Percentiles rank a stretch among this genome's conserved stretches.
Evolutionary conservation across 2,113 vertebrate species (phyloP).

Genomic region (Ammodytes marinus): DNA sequence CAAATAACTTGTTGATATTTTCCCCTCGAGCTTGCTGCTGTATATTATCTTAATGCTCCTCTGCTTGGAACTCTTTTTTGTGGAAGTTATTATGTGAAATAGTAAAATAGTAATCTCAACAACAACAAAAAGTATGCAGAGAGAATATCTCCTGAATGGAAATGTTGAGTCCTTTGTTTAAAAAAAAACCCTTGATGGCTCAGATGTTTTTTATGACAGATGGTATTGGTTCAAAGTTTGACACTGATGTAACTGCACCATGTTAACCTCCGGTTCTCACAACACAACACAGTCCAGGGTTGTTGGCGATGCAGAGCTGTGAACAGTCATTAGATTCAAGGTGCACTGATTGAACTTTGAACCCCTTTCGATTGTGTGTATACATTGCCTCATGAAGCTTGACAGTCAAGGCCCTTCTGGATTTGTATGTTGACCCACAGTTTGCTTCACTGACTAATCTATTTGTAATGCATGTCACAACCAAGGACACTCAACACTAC

Average conservation of each 20-base stretch:
- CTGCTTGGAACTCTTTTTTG: not conserved
- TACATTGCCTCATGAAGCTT: not conserved
- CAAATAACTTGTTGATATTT: constrained; percentile 5
- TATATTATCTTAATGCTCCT: not conserved
- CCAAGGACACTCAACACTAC: not conserved
- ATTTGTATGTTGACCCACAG: not conserved
- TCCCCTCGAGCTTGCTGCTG: not conserved
- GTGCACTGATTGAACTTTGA: not conserved
- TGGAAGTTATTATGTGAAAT: constrained; percentile 8
- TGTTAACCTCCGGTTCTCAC: not conserved
- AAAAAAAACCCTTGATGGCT: not conserved
- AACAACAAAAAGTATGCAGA: too few relatives aligned
- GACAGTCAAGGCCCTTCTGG: not conserved
- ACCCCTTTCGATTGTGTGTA: not conserved
- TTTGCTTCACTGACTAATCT: not conserved
- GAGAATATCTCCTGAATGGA: not conserved
- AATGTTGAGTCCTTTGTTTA: constrained; percentile 11
- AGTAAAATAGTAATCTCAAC: not conserved
- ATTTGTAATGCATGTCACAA: not conserved
- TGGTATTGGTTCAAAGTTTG: not conserved
- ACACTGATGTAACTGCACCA: not conserved
- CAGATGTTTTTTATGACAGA: constrained; percentile 3
- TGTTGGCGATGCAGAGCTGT: not conserved
- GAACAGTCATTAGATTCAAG: not conserved
- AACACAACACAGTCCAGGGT: not conserved